phyloP scores from a whole-genome alignment of 2,888 invertebrate species.

The Tetrapedia diversipes region DNA sequence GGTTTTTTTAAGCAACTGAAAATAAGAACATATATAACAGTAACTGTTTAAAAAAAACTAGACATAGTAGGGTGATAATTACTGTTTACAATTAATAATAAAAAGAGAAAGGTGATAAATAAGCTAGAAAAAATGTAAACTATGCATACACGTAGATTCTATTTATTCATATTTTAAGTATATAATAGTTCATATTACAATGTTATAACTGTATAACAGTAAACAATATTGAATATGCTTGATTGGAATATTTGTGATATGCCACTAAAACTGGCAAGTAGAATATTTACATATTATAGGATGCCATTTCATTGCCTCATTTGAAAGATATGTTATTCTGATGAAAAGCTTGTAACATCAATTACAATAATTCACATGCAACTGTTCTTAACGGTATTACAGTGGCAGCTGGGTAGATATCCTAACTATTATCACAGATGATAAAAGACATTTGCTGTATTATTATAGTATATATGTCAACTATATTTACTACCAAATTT shows the following conservation, averaged over 20 bases:
- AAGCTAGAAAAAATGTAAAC: background rate
- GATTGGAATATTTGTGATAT: slow-evolving; percentile 74
- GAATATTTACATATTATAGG: slow-evolving; percentile 67
- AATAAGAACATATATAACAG: too few relatives aligned
- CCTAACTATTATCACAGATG: slow-evolving; percentile 82
- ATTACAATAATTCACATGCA: slow-evolving; percentile 66
- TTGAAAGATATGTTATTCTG: slow-evolving; percentile 60
- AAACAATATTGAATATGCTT: slow-evolving; percentile 76
- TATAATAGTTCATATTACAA: slow-evolving; percentile 77
- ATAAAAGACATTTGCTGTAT: slow-evolving; percentile 78
- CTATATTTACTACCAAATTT: slow-evolving; percentile 65
- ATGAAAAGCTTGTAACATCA: slow-evolving; percentile 61
- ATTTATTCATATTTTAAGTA: slow-evolving; percentile 65
- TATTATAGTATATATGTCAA: slow-evolving; percentile 31
- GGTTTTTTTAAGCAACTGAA: too few relatives aligned
- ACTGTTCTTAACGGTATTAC: slow-evolving; percentile 72
- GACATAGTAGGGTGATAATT: background rate
- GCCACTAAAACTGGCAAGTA: slow-evolving; percentile 73
- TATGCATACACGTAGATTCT: slow-evolving; percentile 43
- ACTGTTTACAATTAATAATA: background rate
- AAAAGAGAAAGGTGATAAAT: background rate
- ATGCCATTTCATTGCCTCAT: slow-evolving; percentile 65
- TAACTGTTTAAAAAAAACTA: too few relatives aligned
- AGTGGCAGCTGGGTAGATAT: slow-evolving; percentile 72
- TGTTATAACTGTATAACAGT: slow-evolving; percentile 75